Evolutionary conservation across 2,888 invertebrate species (phyloP), one percentile per base, ranked within the genome.

Genomic region (Acheta domesticus): DNA sequence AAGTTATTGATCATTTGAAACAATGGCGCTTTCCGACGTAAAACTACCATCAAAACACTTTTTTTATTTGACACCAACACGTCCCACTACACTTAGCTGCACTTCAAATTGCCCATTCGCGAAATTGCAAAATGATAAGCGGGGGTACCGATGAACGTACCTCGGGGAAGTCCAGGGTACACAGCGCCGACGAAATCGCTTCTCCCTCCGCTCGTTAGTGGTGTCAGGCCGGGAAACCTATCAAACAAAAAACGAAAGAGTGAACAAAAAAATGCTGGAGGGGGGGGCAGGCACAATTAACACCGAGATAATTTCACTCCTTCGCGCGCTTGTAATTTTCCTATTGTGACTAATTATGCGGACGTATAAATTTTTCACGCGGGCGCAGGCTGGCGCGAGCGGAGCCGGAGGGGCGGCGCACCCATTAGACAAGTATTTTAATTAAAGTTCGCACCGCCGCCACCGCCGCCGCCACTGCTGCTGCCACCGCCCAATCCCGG

Each of bases 401-500:
- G 62, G 1, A 1, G 16, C 14, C 62, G 4, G n/a, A 62, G n/a
- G 62, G 62, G 8, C 62, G 62, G n/a, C 62, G 62, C 16, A 62
- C 14, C 62, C 62, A 62, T 62, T 62, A 62, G 62, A 62, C 62
- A 62, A 62, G 62, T 62, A 62, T 62, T 62, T 62, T 62, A 62
- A 62, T 62, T 62, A 62, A 62, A 62, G 62, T 62, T 62, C 62
- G 62, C 62, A 62, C 62, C n/a, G 62, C 62, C 62, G 16, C n/a
- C 62, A 11, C 62, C 19, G 62, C n/a, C 62, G 14, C 62, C 62
- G 62, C 62, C 62, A 16, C n/a, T 12, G 4, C 62, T 19, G 62
- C 62, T n/a, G 62, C 62, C n/a, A n/a, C 62, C n/a, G 16, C 62
- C 62, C n/a, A 62, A 62, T 62, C 62, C 62, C n/a, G 16, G 62